Base-by-base conservation (phyloP, 2,888 invertebrate species). In the Epistrophe grossulariae region DNA sequence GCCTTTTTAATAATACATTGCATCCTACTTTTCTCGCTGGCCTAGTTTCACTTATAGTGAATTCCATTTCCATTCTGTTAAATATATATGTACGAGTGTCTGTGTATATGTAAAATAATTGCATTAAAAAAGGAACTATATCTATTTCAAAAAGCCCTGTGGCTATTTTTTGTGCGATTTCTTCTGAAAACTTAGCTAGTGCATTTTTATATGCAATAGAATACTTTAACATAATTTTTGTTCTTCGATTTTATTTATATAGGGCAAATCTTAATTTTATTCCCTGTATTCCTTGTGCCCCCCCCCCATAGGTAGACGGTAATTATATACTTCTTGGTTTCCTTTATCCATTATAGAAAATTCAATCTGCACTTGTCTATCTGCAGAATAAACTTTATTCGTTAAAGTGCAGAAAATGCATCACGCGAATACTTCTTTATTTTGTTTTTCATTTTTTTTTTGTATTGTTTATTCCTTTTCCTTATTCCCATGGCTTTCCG, bases 1-100 rank as follows among this genome's bases (percentile, higher is more conserved):
- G 71, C 68, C 72, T 43, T 50, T 57, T 84, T 45, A 84, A 84
- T 80, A 77, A 85, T 73, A 48, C 70, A 78, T 24, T 78, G 24
- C 48, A 70, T 52, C 68, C 60, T 72, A 80, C 64, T 78, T 73
- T 68, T 35, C 68, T 66, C n/a, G 50, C 48, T 85, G 85, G 52
- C 85, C 85, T 62, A 80, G 35, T 84, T 84, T 73, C 43, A 11
- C 59, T 24, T 3, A n/a, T n/a, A 40, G 31, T 8, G 35, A 43
- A 24, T 45, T 70, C 35, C 35, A 64, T 79, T 70, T 35, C 38
- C 24, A 62, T 79, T 15, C 57, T 68, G 55, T 52, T 43, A 48
- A 74, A 71, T 71, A 57, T 45, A 35, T 9, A 48, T 8, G 48
- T 70, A 70, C 17, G 10, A 17, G 9, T 9, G 4, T 17, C 2